Evolutionary conservation across 2,113 vertebrate genomes (phyloP), one percentile per base, ranked within the genome.

Genomic region (Oreochromis aureus): DNA sequence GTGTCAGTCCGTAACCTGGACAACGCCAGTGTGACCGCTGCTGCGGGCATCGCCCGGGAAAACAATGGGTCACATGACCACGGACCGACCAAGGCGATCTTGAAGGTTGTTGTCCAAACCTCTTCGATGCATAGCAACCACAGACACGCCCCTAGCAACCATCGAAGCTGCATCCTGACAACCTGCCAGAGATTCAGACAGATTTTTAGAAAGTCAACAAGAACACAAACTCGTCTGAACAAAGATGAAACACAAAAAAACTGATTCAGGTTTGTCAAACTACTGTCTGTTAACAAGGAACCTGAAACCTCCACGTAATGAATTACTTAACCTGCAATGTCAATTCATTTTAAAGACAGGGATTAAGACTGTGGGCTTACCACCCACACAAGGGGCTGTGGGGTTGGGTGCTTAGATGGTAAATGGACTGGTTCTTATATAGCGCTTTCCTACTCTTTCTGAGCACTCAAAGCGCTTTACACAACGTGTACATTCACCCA

Each of bases 11-110:
- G 97, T 91, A 98, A 92, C 19, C 97, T 96, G 1, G 94, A 53
- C 10, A 96, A 82, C 0, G 98, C 98, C 93, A 98, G 81, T 6
- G 95, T 95, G 1, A 96, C 96, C 0, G 97, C 98, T 4, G 96
- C 87, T 0, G 96, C 93, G 0, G 97, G 96, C 56, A 96, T 93
- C 0, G 97, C 96, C 1, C 93, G 93, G 6, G 97, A 95, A 19
- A 97, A 96, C 87, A 97, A 18, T 1, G 97, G 96, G 94, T 98
- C 97, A 19, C 98, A 98, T 51, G 90, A 85, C 97, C 98, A 98
- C 0, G 98, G 98, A 0, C 97, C 98, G 76, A 98, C 84, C 12
- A 98, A 93, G 2, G 96, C 97, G 1, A 98, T 89, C 5, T 95
- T 97, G 91, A 97, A 97, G 48, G 96, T 97, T 0, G 95, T 87